Conservation (phyloP, 2,113 vertebrate species). For the Trematocara zebra region DNA sequence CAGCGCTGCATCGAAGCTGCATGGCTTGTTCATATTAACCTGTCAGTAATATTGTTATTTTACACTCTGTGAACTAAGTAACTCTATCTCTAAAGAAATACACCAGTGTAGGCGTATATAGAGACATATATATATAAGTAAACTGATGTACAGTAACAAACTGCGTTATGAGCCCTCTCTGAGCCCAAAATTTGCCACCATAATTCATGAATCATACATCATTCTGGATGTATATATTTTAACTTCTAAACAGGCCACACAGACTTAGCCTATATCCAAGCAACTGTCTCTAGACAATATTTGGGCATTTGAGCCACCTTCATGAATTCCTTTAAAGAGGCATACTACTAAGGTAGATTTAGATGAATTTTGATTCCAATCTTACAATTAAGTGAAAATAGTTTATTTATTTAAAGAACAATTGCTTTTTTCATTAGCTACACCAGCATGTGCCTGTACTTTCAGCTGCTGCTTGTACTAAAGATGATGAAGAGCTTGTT, state of each 20-base stretch:
- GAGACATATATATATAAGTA: background rate
- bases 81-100: background rate
- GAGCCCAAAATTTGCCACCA: background rate
- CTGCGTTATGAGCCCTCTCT: background rate
- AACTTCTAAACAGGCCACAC: background rate
- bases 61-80: background rate
- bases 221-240: background rate
- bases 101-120: background rate
- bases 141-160: background rate
- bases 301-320: background rate
- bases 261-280: background rate
- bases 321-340: background rate
- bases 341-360: background rate
- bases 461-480: background rate
- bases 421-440: background rate
- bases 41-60: background rate
- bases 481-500: background rate
- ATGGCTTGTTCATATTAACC: background rate
- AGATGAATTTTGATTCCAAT: background rate
- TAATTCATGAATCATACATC: conserved; percentile 2
- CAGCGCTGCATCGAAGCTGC: background rate
- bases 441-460: background rate
- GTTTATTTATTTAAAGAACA: background rate
- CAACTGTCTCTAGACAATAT: background rate
- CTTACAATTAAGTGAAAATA: background rate